Base-by-base conservation (phyloP, 2,113 vertebrate genomes). In the Agelaius phoeniceus region DNA sequence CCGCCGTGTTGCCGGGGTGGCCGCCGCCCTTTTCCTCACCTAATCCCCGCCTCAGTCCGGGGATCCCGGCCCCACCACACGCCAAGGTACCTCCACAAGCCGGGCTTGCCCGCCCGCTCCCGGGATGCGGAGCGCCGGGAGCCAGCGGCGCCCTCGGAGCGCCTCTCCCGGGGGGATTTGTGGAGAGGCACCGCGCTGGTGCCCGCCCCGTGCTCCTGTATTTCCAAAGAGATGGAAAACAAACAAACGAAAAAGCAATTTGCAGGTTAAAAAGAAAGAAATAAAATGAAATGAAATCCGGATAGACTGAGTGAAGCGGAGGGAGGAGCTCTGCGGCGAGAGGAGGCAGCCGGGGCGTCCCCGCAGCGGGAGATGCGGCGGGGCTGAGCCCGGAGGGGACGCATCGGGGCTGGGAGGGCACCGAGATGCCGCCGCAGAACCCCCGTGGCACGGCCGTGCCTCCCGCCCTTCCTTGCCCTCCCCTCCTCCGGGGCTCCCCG, bases 111-210 rank as follows among this genome's bases (percentile, higher is more conserved):
- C 5, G 17, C 30, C 33, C 43, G 33, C 18, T 13, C 6, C 54
- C 10, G 51, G 55, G 35, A 7, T 13, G 44, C 1, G 75, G 18
- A 74, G 55, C 0, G 27, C 3, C 39, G 37, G 81, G 24, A 46
- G 14, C 18, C 43, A 17, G 13, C 24, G 1, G 57, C 37, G 2
- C 28, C 6, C 37, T 12, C 4, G n/a, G 31, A n/a, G 82, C 30
- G 26, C 65, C 37, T 20, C 6, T 11, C 17, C 44, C n/a, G 8
- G 17, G 4, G 24, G 26, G 7, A 13, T 19, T 2, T 48, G 39
- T 0, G 49, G 9, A 2, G 61, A 33, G 26, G 1, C 57, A 2
- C 67, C 8, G 27, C 0, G 1, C 2, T 33, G 6, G 3, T 26
- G 33, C 44, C 12, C 37, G 10, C 48, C 37, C 55, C 13, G 44